These are phyloP conservation scores for Druceiella hillmani DNA, from an alignment of 2,888 invertebrate genomes.

Conservation along the genomic window DNA sequence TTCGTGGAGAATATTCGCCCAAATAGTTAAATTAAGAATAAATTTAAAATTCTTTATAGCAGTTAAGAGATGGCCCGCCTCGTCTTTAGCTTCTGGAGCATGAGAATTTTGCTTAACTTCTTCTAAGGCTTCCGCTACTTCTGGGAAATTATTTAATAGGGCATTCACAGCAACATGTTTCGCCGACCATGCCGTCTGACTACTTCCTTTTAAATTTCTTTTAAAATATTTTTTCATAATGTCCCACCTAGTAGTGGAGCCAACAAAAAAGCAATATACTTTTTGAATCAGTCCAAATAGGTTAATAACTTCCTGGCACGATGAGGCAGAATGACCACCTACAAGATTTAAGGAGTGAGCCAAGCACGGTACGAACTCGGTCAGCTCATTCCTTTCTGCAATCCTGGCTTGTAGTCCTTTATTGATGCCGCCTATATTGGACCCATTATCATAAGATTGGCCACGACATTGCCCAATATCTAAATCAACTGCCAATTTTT, in stretches of 20 bases:
- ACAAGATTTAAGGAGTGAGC: conserved; percentile 29
- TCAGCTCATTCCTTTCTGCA: conserved; percentile 26
- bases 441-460: conserved; percentile 28
- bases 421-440: conserved; percentile 28
- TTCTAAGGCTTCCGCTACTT: neutral
- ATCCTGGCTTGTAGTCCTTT: conserved; percentile 28
- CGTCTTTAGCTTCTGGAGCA: conserved; percentile 9
- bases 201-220: conserved; percentile 21
- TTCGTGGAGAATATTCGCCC: conserved; percentile 4
- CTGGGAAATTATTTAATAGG: conserved; percentile 17
- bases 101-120: neutral
- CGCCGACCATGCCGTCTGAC: conserved; percentile 23
- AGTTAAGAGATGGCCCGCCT: conserved; percentile 1
- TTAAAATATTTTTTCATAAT: conserved; percentile 21
- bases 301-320: conserved; percentile 23
- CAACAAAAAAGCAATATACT: conserved; percentile 25
- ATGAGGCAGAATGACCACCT: conserved; percentile 23
- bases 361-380: conserved; percentile 28
- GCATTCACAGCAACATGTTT: conserved; percentile 21
- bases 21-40: conserved; percentile 1
- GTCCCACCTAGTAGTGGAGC: conserved; percentile 22
- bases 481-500: conserved; percentile 23
- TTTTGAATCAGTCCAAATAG: conserved; percentile 26
- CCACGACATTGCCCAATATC: conserved; percentile 25
- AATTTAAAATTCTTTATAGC: neutral